Conservation (phyloP, 2,888 invertebrate genomes). For the Polydrusus pterygomalis region DNA sequence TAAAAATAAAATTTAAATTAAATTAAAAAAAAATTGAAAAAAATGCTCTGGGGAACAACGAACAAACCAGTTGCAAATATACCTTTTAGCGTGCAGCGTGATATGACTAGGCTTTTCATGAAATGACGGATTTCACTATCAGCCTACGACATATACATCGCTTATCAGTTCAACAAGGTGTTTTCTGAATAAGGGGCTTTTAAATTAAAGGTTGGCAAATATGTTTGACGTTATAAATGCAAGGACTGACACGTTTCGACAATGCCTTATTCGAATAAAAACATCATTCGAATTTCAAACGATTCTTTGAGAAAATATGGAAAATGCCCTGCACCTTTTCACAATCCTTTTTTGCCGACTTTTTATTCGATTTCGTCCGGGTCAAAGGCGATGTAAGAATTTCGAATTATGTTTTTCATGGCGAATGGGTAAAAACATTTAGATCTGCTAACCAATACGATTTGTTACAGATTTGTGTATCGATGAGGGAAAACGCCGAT, state of each 20-base stretch:
- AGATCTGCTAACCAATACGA: slow-evolving; percentile 19
- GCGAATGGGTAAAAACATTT: slow-evolving; percentile 35
- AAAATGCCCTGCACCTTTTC: slow-evolving; percentile 38
- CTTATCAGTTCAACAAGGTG: too few relatives aligned
- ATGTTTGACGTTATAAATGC: too few relatives aligned
- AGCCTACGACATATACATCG: too few relatives aligned
- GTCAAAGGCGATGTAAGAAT: slow-evolving; percentile 25
- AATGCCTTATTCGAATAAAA: slow-evolving; percentile 14
- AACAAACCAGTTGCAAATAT: too few relatives aligned
- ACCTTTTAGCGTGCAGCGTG: too few relatives aligned
- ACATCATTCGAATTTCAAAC: background rate
- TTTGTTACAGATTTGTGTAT: slow-evolving; percentile 23
- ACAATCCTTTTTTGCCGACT: slow-evolving; percentile 40
- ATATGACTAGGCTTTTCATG: too few relatives aligned
- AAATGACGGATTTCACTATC: too few relatives aligned
- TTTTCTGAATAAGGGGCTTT: too few relatives aligned
- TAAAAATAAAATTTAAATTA: too few relatives aligned
- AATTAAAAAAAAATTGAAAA: too few relatives aligned
- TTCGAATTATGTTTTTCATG: slow-evolving; percentile 39
- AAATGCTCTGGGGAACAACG: too few relatives aligned
- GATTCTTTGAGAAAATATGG: slow-evolving; percentile 38
- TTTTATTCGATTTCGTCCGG: slow-evolving; percentile 37
- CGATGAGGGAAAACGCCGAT: background rate
- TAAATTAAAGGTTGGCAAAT: too few relatives aligned
- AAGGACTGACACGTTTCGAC: background rate